Base-by-base conservation (phyloP, 2,888 invertebrate genomes). In the Agapostemon virescens region DNA sequence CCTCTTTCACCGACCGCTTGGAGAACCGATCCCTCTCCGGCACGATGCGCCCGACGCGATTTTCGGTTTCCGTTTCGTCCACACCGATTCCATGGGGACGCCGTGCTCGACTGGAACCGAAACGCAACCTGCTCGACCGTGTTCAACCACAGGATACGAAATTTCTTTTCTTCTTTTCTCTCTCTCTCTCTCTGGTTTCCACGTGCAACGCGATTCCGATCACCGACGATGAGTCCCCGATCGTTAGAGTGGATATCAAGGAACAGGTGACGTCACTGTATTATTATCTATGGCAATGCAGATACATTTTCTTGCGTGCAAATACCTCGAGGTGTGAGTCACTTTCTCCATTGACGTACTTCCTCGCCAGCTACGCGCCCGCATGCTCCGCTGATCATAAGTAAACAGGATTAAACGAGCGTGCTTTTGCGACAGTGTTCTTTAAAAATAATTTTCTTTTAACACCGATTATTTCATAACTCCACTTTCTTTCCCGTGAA, bases 261-360 rank as follows among this genome's bases (percentile, higher is more conserved):
- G n/a, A 67, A 36, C 13, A 30, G 72, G 7, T 81, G 74, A 77
- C 74, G 81, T 81, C 68, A 81, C n/a, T 30, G 36, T 36, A 9
- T 42, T 36, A 9, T 42, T 61, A 71, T 70, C 82, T 77, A 74
- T 58, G 81, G 77, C 68, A 74, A 81, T 74, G 82, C 49, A 72
- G 77, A 78, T 74, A 78, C 49, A 75, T 72, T 74, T 78, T 81
- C 81, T 78, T 45, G 78, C 74, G 66, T 72, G 82, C 71, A 13
- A 81, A 81, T 76, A 68, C 77, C 45, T 77, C 40, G 55, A 13
- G 49, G 49, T 61, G 42, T 82, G 82, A 82, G 74, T 82, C 82
- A 82, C 58, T 42, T 23, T 42, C 71, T 79, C 66, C 77, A 23
- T 52, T 52, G 72, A 66, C 75, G 74, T 52, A 74, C 58, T 69